A percentile compares a stretch with the other conserved stretches of the same genome.
Conservation (phyloP, 1,140 invertebrate species). For the Helicoverpa armigera region DNA sequence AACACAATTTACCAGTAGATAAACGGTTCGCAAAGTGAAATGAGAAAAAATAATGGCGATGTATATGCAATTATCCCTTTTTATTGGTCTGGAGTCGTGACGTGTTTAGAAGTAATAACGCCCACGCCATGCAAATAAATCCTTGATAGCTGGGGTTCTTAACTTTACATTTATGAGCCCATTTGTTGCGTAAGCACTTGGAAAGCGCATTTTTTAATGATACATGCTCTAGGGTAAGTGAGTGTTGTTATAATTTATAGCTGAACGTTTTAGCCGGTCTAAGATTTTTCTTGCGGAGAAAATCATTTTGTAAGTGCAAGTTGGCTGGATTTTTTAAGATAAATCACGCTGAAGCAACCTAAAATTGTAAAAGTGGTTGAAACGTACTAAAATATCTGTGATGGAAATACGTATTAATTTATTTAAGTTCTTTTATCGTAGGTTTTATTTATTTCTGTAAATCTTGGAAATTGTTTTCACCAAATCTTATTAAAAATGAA, state of each 20-base stretch:
- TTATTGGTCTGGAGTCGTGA: slow-evolving; percentile 50
- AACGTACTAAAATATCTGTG: no score
- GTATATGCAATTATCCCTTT: slow-evolving; percentile 65
- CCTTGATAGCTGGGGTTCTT: slow-evolving; percentile 35
- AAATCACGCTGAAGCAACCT: no score
- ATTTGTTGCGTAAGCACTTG: slow-evolving; percentile 47
- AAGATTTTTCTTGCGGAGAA: not conserved
- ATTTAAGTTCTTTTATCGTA: no score
- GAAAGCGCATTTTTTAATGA: slow-evolving; percentile 46
- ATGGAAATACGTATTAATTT: no score
- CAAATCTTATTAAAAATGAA: not conserved
- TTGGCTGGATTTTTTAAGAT: no score
- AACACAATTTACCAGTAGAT: slow-evolving; percentile 56
- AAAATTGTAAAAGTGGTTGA: no score
- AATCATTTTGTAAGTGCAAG: no score
- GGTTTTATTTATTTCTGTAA: not conserved
- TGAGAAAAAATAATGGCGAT: slow-evolving; percentile 60
- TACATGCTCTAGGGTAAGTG: slow-evolving; percentile 20
- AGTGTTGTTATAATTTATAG: slow-evolving; percentile 7
- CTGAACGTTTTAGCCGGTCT: not conserved
- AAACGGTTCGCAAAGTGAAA: slow-evolving; percentile 56
- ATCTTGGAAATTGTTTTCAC: not conserved
- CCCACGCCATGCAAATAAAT: slow-evolving; percentile 51
- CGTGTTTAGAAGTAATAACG: slow-evolving; percentile 49
- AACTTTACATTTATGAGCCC: slow-evolving; percentile 44